These are phyloP conservation scores for Notodonta dromedarius DNA, from an alignment of 2,888 invertebrate species.

Conservation along the genomic window DNA sequence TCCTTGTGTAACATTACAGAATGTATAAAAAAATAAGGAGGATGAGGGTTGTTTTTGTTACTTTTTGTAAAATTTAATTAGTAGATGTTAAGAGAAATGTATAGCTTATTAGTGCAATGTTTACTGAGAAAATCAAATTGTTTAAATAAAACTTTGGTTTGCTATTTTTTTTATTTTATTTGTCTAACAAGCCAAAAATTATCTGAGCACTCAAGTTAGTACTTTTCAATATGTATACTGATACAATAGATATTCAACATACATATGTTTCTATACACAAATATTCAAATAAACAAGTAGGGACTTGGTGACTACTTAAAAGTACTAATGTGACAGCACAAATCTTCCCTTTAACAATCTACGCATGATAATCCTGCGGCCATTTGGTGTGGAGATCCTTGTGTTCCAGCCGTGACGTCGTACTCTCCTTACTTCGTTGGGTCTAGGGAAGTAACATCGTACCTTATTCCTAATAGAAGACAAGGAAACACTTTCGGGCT, in stretches of 20 bases:
- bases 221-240: neutral
- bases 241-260: no score
- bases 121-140: conserved; percentile 39
- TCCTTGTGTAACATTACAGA: neutral
- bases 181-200: neutral
- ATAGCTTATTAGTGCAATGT: conserved; percentile 44
- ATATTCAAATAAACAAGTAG: neutral
- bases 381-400: conserved; percentile 87
- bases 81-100: conserved; percentile 51
- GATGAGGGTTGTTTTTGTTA: conserved; percentile 33
- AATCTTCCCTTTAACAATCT: conserved; percentile 89
- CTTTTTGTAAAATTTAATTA: conserved; percentile 48
- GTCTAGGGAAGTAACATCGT: conserved; percentile 89
- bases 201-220: neutral
- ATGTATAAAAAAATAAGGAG: neutral
- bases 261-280: no score
- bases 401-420: conserved; percentile 88
- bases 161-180: conserved; percentile 22
- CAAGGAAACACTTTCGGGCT: conserved; percentile 60
- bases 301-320: no score
- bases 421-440: conserved; percentile 89
- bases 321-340: conserved; percentile 86
- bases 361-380: conserved; percentile 89
- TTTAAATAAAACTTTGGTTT: conserved; percentile 47
- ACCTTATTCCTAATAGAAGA: conserved; percentile 77